Evolutionary conservation across 2,888 invertebrate genomes (phyloP).

Genomic region (Eilema sororculum): DNA sequence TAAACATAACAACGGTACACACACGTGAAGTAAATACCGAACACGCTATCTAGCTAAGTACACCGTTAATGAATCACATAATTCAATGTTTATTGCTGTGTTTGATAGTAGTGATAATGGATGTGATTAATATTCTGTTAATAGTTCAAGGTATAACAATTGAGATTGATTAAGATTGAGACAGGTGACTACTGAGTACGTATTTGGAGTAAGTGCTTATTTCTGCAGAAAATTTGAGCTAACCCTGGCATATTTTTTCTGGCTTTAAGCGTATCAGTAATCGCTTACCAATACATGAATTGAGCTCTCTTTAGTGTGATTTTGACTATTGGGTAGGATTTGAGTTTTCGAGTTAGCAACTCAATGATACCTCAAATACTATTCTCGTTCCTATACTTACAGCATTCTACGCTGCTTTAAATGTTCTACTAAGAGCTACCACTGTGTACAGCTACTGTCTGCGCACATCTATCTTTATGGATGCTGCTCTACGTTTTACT

Average conservation of each 20-base stretch:
- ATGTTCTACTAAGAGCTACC: too few species aligned
- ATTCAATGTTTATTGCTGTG: slow-evolving; percentile 25
- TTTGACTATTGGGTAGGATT: not conserved
- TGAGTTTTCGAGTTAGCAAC: not conserved
- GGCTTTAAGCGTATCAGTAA: not conserved
- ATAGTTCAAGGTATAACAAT: not conserved
- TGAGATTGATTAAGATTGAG: not conserved
- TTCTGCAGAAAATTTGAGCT: not conserved
- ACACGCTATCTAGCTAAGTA: slow-evolving; percentile 16
- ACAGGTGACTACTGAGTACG: not conserved
- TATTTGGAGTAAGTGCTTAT: not conserved
- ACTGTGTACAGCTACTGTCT: too few species aligned
- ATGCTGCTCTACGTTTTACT: too few species aligned
- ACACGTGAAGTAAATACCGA: slow-evolving; percentile 64
- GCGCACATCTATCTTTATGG: too few species aligned
- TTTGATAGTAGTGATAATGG: not conserved
- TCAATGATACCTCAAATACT: too few species aligned
- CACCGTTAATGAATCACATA: slow-evolving; percentile 15
- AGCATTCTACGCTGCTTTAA: too few species aligned
- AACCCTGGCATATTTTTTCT: not conserved
- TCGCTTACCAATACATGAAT: too few species aligned
- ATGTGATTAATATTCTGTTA: not conserved
- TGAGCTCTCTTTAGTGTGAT: too few species aligned
- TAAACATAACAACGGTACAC: slow-evolving; percentile 54
- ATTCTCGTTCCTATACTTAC: too few species aligned